phyloP scores from a whole-genome alignment of 2,113 vertebrate genomes.

The Engystomops pustulosus region DNA sequence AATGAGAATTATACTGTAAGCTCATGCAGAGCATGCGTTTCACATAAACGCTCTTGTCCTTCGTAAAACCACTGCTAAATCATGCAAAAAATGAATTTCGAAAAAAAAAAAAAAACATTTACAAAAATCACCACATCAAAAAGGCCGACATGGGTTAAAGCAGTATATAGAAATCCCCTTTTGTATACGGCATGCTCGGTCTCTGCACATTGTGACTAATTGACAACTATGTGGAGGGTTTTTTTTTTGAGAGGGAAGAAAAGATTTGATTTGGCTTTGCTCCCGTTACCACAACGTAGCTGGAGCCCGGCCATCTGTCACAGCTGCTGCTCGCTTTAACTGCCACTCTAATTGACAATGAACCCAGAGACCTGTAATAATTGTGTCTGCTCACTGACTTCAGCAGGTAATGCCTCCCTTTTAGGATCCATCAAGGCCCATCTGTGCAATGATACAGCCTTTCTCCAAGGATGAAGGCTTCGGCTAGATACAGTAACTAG shows the following conservation, averaged over 20 bases:
- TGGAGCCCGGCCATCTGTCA: conserved; percentile 93
- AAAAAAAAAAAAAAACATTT: too few relatives aligned
- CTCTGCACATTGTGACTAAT: conserved; percentile 61
- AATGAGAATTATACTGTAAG: conserved; percentile 59
- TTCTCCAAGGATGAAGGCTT: conserved; percentile 47
- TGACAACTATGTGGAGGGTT: conserved; percentile 65
- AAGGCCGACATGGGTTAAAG: conserved; percentile 59
- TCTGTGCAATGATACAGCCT: conserved; percentile 74
- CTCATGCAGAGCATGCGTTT: conserved; percentile 61
- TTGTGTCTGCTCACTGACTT: conserved; percentile 83
- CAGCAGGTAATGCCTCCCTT: conserved; percentile 89
- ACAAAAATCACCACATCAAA: conserved; percentile 66
- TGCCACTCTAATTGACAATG: conserved; percentile 94
- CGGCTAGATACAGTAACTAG: conserved; percentile 66
- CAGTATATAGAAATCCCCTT: conserved; percentile 62
- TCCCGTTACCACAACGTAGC: conserved; percentile 82
- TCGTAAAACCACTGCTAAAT: conserved; percentile 60
- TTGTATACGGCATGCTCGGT: conserved; percentile 63
- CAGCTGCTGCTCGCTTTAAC: conserved; percentile 86
- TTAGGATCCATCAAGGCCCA: conserved; percentile 87
- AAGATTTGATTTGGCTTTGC: conserved; percentile 80
- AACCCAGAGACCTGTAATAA: conserved; percentile 87
- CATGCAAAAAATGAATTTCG: conserved; percentile 60
- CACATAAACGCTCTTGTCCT: conserved; percentile 56
- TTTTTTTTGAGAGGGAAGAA: conserved; percentile 67